Percentiles rank a stretch among this genome's conserved stretches.
Evolutionary conservation across 1,140 invertebrate genomes (phyloP).

Genomic region (Pararge aegeria): DNA sequence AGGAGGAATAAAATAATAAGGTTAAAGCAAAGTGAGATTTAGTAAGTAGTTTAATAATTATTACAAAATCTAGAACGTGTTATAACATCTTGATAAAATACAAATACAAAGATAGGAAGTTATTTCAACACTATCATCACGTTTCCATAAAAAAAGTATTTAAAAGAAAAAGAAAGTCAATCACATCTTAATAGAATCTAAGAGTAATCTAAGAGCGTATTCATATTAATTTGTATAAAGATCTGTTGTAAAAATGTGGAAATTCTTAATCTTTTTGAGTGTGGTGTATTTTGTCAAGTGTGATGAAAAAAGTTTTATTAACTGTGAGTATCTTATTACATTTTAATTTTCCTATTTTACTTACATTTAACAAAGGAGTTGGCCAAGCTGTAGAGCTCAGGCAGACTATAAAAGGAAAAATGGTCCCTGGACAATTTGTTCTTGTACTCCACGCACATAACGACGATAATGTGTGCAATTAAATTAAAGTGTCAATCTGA

Average conservation of each 20-base stretch:
- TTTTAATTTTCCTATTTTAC: background rate
- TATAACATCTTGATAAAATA: conserved; percentile 7
- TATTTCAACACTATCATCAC: conserved; percentile 23
- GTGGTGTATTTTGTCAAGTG: conserved; percentile 24
- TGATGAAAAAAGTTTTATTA: conserved; percentile 43
- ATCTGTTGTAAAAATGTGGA: conserved; percentile 24
- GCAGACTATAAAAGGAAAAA: too few species aligned
- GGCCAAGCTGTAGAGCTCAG: too few species aligned
- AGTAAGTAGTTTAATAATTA: background rate
- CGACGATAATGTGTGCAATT: too few species aligned
- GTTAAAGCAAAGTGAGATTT: too few species aligned
- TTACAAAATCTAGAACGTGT: conserved; percentile 9
- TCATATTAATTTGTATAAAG: background rate
- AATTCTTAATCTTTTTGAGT: conserved; percentile 17
- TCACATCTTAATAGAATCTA: conserved; percentile 14
- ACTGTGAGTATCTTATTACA: conserved; percentile 46
- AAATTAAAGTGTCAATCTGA: too few species aligned
- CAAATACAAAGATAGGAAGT: conserved; percentile 6
- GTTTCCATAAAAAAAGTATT: conserved; percentile 18
- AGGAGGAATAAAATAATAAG: too few species aligned
- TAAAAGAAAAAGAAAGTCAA: conserved; percentile 12
- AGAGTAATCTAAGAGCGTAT: background rate
- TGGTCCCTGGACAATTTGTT: too few species aligned
- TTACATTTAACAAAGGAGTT: too few species aligned
- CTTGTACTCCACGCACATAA: too few species aligned